Conservation (phyloP, 2,113 vertebrate genomes). For the Aleadryas rufinucha region DNA sequence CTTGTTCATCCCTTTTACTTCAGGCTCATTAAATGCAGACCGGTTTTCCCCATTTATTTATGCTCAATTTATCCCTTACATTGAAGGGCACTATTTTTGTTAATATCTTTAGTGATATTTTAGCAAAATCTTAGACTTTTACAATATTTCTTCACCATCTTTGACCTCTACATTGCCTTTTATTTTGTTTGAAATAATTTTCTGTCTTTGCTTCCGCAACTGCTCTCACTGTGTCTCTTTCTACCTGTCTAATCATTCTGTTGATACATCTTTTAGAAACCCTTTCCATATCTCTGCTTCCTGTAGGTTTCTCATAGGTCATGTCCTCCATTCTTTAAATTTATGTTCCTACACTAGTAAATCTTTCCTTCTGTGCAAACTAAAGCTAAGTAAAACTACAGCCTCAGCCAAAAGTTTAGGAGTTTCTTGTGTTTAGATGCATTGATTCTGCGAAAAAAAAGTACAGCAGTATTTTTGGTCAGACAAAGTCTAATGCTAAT, state of each 20-base stretch:
- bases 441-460: background rate
- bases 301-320: background rate
- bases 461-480: background rate
- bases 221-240: background rate
- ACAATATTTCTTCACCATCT: background rate
- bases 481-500: background rate
- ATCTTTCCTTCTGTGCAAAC: background rate
- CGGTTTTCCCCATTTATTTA: background rate
- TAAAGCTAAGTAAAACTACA: background rate
- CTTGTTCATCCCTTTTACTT: background rate
- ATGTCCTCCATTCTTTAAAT: background rate
- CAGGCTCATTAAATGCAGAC: constrained; percentile 3
- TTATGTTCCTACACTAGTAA: background rate
- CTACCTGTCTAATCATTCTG: background rate
- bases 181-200: background rate
- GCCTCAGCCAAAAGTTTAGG: background rate
- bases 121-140: background rate
- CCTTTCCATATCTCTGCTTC: background rate
- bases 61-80: background rate
- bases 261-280: background rate
- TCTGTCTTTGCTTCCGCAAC: background rate
- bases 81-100: background rate
- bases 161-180: background rate
- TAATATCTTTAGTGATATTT: background rate
- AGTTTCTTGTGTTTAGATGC: background rate